Base-by-base conservation (phyloP, 2,888 invertebrate genomes). In the Parnassius orleans region DNA sequence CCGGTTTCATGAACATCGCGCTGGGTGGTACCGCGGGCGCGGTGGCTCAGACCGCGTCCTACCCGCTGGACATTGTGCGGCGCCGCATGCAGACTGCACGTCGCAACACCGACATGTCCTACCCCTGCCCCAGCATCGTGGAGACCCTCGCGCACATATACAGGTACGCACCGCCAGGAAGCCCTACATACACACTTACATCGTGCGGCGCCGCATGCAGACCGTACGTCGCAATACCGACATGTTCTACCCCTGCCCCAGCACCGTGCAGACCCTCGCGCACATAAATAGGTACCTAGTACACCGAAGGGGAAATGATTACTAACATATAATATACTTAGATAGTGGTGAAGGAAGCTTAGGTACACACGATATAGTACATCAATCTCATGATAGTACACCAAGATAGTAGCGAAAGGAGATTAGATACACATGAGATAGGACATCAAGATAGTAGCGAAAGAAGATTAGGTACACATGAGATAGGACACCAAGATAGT, bases 1-100 rank as follows among this genome's bases (percentile, higher is more conserved):
- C 81, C 68, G 90, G 94, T 86, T 10, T 95, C 33, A 93, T 94
- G 64, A 94, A 96, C 72, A 87, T 99, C 78, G 79, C 92, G 64
- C 97, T 96, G 84, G 99, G 99, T 24, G 99, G 98, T 44, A 81
- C 94, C 42, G 98, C 99, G 44, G 99, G 99, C 42, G 94, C 98
- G 74, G 92, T 98, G 24, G 98, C 98, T 0, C 99, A 99, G 92
- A 96, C 97, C 0, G 95, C 97, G 41, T 98, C 98, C 67, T 99
- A 99, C 92, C 99, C 99, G 11, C 92, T 99, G 64, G 98, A 98
- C 89, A 98, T 98, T 75, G 95, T 98, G 59, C 90, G 97, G 12
- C 86, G 90, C 0, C 80, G 90, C 70, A 86, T 89, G 89, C 97
- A 99, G 66, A 95, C 95, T 53, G 90, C 91, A 69, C 83, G 87